phyloP scores from a whole-genome alignment of 2,113 vertebrate genomes.

The Cricetomys ansorgei region DNA sequence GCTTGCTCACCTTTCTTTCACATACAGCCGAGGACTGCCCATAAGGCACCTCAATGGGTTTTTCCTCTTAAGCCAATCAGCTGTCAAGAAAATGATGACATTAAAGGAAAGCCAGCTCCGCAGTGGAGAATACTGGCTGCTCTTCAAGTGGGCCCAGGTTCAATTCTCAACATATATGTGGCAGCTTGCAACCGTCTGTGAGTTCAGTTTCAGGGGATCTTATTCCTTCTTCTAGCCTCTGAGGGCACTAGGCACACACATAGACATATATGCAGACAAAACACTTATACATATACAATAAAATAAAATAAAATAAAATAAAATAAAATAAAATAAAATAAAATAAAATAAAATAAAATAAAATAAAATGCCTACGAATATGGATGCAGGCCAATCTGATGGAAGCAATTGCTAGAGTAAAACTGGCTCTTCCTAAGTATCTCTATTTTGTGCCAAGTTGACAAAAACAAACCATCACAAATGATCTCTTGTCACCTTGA shows the following conservation, averaged over 20 bases:
- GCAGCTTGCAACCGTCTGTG: neutral
- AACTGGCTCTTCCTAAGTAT: neutral
- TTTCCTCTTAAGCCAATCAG: neutral
- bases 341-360: too few relatives aligned
- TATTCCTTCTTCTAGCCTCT: neutral
- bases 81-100: neutral
- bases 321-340: too few relatives aligned
- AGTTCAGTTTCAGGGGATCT: neutral
- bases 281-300: neutral
- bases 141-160: neutral
- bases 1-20: neutral
- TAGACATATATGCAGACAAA: neutral
- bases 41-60: neutral
- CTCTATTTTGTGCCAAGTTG: neutral
- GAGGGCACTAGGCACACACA: neutral
- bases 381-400: neutral
- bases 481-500: neutral
- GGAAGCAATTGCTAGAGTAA: neutral
- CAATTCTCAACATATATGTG: neutral
- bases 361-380: neutral
- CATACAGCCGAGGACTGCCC: neutral
- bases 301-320: too few relatives aligned
- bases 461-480: neutral
- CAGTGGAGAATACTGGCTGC: neutral
- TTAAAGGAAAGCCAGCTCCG: neutral